These are phyloP conservation scores for Pedicia rivosa DNA, from an alignment of 2,888 invertebrate genomes.

Conservation along the genomic window DNA sequence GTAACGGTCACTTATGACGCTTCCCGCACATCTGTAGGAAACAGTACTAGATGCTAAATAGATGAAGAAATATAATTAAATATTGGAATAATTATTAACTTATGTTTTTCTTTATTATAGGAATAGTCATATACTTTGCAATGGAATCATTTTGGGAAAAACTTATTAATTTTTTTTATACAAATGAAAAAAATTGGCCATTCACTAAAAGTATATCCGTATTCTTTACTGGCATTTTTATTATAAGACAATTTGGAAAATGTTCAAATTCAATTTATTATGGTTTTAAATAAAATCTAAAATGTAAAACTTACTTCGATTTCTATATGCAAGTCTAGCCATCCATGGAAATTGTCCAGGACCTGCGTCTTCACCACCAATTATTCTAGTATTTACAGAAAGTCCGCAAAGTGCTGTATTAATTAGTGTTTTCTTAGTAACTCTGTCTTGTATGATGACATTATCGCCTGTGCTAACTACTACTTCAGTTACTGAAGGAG, in stretches of 20 bases:
- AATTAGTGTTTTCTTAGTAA: slow-evolving; percentile 8
- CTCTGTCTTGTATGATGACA: neutral
- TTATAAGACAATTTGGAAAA: slow-evolving; percentile 17
- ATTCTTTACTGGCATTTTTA: slow-evolving; percentile 18
- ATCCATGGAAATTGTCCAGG: slow-evolving; percentile 44
- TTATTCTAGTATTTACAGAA: slow-evolving; percentile 25
- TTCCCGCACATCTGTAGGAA: slow-evolving; percentile 32
- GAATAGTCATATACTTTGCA: too few species aligned
- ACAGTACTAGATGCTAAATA: slow-evolving; percentile 16
- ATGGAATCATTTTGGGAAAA: too few species aligned
- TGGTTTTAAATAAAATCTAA: neutral
- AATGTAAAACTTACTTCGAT: slow-evolving; percentile 22
- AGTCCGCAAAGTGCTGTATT: slow-evolving; percentile 22
- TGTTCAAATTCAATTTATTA: neutral
- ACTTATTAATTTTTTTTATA: too few species aligned
- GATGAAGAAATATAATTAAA: slow-evolving; percentile 3
- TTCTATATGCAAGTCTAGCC: slow-evolving; percentile 30
- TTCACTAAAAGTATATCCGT: slow-evolving; percentile 17
- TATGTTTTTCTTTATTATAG: too few species aligned
- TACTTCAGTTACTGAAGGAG: neutral
- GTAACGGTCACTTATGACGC: slow-evolving; percentile 36
- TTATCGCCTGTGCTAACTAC: neutral
- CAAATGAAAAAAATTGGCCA: slow-evolving; percentile 9
- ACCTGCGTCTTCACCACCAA: slow-evolving; percentile 32
- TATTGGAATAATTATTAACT: too few species aligned